A percentile compares a stretch with the other conserved stretches of the same genome.
Evolutionary conservation across 1,140 invertebrate genomes (phyloP).

Genomic region (Scaptomyza graminum): DNA sequence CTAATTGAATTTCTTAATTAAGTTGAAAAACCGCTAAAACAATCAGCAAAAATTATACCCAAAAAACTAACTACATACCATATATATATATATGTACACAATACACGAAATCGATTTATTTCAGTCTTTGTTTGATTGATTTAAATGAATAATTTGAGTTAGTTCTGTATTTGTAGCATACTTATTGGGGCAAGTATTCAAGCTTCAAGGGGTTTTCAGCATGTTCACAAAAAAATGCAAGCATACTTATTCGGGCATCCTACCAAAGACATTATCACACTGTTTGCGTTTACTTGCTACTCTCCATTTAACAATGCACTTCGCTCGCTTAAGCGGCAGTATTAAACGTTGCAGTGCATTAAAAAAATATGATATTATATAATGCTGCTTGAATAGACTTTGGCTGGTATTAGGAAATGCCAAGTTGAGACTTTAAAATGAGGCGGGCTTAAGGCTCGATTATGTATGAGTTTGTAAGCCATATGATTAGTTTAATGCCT

Average conservation of each 20-base stretch:
- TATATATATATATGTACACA: background rate
- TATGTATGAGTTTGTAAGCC: background rate
- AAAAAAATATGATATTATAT: too few relatives aligned
- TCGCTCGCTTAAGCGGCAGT: too few relatives aligned
- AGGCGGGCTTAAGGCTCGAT: background rate
- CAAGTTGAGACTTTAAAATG: background rate
- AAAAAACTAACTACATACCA: background rate
- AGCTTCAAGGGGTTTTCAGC: background rate
- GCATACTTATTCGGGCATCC: too few relatives aligned
- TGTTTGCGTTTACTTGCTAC: too few relatives aligned
- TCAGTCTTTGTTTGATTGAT: too few relatives aligned
- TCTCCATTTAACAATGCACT: too few relatives aligned
- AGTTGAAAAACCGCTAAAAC: constrained; percentile 60
- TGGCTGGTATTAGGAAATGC: background rate
- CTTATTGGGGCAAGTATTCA: background rate
- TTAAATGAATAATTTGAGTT: too few relatives aligned
- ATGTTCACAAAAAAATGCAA: too few relatives aligned
- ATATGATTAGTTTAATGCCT: background rate
- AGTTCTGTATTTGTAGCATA: background rate
- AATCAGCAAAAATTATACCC: background rate
- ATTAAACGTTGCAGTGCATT: too few relatives aligned
- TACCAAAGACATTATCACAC: too few relatives aligned
- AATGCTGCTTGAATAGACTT: too few relatives aligned
- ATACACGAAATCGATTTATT: too few relatives aligned
- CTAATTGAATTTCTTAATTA: constrained; percentile 82